Conservation (phyloP, 2,888 invertebrate species). For the Ceraclea dissimilis region DNA sequence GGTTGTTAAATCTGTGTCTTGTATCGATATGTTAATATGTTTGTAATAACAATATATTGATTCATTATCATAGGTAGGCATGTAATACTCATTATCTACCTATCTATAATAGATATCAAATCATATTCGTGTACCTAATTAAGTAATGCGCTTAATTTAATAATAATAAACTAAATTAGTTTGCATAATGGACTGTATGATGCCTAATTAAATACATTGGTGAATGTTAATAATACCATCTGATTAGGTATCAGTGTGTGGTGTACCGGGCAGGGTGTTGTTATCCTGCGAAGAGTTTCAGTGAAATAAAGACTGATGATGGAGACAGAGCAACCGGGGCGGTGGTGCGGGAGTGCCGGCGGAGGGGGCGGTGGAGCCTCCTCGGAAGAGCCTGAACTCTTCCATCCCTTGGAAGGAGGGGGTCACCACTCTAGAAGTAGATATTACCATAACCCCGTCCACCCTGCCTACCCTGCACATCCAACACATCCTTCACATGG, state of each 20-base stretch:
- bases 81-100: too few relatives aligned
- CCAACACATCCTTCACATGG: slow-evolving; percentile 38
- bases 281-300: background rate
- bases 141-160: too few relatives aligned
- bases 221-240: too few relatives aligned
- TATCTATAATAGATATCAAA: too few relatives aligned
- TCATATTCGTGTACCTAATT: too few relatives aligned
- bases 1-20: too few relatives aligned
- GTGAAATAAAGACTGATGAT: slow-evolving; percentile 17
- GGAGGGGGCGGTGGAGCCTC: slow-evolving; percentile 44
- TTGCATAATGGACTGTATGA: too few relatives aligned
- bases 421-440: slow-evolving; percentile 46
- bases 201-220: too few relatives aligned
- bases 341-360: slow-evolving; percentile 47
- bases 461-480: slow-evolving; percentile 49
- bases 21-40: too few relatives aligned
- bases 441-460: slow-evolving; percentile 50
- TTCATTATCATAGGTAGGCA: too few relatives aligned
- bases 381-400: slow-evolving; percentile 47
- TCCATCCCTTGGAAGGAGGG: slow-evolving; percentile 49
- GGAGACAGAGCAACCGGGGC: slow-evolving; percentile 41
- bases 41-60: too few relatives aligned
- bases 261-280: background rate
- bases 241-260: slow-evolving; percentile 26
- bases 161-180: too few relatives aligned